Percentiles rank a stretch among this genome's conserved stretches.
Conservation (phyloP, 2,113 vertebrate species). For the Myrmophylax atrothorax region DNA sequence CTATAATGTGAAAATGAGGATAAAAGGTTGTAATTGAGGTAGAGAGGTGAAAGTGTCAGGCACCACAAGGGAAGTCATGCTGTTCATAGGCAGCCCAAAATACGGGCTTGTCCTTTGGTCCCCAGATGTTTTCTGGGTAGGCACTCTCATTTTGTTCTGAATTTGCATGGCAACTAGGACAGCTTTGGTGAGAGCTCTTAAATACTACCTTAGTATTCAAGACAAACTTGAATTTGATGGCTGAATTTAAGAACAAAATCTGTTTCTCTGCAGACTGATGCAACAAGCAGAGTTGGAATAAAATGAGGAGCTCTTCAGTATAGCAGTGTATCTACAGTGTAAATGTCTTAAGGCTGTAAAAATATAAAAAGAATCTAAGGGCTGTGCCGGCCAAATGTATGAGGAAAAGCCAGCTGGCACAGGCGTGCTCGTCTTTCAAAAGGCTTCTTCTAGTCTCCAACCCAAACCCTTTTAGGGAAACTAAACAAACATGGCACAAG, state of each 20-base stretch:
- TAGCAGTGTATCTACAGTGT: neutral
- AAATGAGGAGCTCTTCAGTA: neutral
- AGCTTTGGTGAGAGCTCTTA: neutral
- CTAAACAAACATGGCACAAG: neutral
- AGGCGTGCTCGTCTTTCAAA: neutral
- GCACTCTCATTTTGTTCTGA: neutral
- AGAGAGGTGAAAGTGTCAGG: neutral
- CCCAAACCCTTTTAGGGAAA: neutral
- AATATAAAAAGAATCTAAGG: neutral
- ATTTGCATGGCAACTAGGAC: neutral
- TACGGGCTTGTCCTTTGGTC: neutral
- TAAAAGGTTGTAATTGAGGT: neutral
- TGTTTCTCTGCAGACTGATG: neutral
- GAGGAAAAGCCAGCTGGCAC: neutral
- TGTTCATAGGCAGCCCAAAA: neutral
- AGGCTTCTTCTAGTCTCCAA: neutral
- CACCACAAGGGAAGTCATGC: neutral
- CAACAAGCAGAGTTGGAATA: neutral
- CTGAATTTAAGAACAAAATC: neutral
- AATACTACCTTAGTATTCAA: neutral
- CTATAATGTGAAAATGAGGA: neutral
- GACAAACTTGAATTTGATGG: neutral
- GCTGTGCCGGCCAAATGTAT: neutral
- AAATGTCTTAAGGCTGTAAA: neutral
- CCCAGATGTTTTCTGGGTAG: neutral